These are phyloP conservation scores for Sinotaia quadrata DNA, from an alignment of 2,888 invertebrate genomes.

Conservation along the genomic window DNA sequence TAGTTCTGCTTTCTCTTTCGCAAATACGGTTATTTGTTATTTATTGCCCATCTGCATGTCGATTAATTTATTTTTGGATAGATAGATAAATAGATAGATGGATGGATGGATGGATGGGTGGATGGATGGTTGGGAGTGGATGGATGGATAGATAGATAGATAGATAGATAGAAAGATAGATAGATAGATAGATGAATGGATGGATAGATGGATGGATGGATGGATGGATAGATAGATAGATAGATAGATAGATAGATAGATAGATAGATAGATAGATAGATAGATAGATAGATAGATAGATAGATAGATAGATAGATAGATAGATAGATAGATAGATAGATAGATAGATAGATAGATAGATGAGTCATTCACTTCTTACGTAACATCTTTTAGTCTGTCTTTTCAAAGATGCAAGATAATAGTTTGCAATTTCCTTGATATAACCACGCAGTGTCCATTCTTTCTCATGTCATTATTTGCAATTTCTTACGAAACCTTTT, in stretches of 20 bases:
- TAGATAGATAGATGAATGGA: background rate
- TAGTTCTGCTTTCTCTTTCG: no score
- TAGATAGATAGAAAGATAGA: background rate
- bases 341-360: background rate
- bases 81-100: background rate
- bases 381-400: no score
- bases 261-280: conserved; percentile 1
- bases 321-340: conserved; percentile 1
- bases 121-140: background rate
- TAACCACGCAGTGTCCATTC: no score
- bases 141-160: background rate
- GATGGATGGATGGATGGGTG: background rate
- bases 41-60: background rate
- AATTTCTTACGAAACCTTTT: no score
- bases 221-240: background rate
- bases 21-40: no score
- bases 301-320: conserved; percentile 1
- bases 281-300: conserved; percentile 1
- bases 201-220: background rate
- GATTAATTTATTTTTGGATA: background rate
- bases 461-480: no score
- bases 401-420: no score
- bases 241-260: conserved; percentile 1
- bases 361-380: background rate
- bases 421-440: no score